Conservation (phyloP, 2,113 vertebrate genomes). For the Cephalopholis sonnerati region DNA sequence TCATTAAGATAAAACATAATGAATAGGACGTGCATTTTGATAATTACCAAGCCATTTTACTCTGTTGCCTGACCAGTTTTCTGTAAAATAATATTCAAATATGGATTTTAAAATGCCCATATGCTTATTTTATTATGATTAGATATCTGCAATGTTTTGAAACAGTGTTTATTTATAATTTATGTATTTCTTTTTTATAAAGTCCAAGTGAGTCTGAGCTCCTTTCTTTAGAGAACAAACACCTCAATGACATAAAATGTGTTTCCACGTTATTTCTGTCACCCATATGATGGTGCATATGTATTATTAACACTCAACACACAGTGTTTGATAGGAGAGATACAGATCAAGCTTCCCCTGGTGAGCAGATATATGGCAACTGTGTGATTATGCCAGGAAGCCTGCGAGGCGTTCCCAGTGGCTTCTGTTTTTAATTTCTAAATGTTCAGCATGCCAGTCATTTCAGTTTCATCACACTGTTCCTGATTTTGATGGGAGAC, state of each 20-base stretch:
- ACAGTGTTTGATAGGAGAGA: constrained; percentile 14
- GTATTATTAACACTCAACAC: constrained; percentile 11
- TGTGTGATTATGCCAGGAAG: constrained; percentile 47
- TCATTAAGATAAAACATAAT: not conserved
- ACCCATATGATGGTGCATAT: not conserved
- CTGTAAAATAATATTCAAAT: not conserved
- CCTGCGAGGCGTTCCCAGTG: constrained; percentile 42
- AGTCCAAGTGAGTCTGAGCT: not conserved
- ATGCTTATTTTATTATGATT: not conserved
- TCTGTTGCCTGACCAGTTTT: not conserved
- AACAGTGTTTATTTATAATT: not conserved
- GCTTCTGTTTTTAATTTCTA: constrained; percentile 57
- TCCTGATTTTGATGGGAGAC: constrained; percentile 25
- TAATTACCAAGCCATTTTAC: not conserved
- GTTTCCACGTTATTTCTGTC: not conserved
- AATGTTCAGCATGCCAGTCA: constrained; percentile 32
- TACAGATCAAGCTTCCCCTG: constrained; percentile 22
- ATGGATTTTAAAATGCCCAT: not conserved
- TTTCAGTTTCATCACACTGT: constrained; percentile 33
- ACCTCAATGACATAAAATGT: not conserved
- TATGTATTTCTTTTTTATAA: not conserved
- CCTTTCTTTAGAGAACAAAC: too few relatives aligned
- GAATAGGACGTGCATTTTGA: not conserved
- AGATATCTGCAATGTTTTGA: too few relatives aligned
- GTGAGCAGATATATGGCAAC: constrained; percentile 44